phyloP scores from a whole-genome alignment of 1,140 invertebrate species.

The Drosophila dunni region DNA sequence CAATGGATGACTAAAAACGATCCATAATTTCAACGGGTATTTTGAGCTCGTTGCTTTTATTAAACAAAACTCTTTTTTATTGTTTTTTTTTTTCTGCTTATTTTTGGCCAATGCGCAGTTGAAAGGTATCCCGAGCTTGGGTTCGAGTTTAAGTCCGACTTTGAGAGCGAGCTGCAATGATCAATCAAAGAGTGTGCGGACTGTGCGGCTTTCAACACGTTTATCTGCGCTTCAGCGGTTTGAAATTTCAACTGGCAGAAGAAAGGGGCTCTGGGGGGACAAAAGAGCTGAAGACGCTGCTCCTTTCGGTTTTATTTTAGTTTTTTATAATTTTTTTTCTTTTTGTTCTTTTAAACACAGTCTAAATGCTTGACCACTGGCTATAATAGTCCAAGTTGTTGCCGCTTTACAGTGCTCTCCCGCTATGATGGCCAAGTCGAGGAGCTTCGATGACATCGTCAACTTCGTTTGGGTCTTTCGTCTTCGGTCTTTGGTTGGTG shows the following conservation, averaged over 20 bases:
- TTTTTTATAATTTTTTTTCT: too few species aligned
- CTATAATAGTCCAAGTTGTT: conserved; percentile 75
- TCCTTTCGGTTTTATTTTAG: conserved; percentile 35
- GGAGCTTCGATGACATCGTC: conserved; percentile 47
- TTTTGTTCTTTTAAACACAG: conserved; percentile 23
- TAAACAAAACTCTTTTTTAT: neutral
- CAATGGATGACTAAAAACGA: conserved; percentile 2
- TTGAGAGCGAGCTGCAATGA: conserved; percentile 65
- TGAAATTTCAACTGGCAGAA: conserved; percentile 67
- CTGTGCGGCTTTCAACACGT: conserved; percentile 74
- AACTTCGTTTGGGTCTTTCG: conserved; percentile 11
- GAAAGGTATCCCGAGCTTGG: conserved; percentile 61
- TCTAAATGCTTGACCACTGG: conserved; percentile 75
- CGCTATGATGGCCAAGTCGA: conserved; percentile 23
- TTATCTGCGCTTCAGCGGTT: conserved; percentile 71
- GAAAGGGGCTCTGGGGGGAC: neutral
- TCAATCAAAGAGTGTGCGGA: conserved; percentile 63
- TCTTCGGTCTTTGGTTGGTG: neutral
- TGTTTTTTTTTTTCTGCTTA: conserved; percentile 6
- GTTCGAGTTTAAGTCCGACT: conserved; percentile 12
- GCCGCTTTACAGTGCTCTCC: conserved; percentile 53
- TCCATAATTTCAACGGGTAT: too few species aligned
- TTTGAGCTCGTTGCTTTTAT: too few species aligned
- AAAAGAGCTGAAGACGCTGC: neutral
- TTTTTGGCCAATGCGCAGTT: conserved; percentile 58